Conservation (phyloP, 1,140 invertebrate species). For the Cydia amplana region DNA sequence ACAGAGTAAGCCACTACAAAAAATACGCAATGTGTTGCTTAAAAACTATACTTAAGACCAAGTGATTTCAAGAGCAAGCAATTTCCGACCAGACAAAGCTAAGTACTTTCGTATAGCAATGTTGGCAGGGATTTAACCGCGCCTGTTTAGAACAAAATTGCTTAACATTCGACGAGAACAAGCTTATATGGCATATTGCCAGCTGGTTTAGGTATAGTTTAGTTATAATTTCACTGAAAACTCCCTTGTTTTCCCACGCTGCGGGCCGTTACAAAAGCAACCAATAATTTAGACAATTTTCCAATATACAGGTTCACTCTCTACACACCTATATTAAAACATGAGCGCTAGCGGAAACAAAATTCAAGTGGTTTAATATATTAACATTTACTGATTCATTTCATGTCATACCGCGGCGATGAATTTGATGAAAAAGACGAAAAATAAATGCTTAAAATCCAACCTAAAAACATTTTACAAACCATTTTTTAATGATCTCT, state of each 20-base stretch:
- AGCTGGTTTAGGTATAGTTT: constrained; percentile 35
- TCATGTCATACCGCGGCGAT: too few species aligned
- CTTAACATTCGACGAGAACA: constrained; percentile 19
- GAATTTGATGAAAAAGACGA: neutral
- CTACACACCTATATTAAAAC: constrained; percentile 37
- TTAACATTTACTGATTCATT: too few species aligned
- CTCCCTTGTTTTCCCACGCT: constrained; percentile 67
- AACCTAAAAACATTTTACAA: too few species aligned
- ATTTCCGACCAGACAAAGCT: neutral
- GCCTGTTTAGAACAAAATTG: constrained; percentile 7
- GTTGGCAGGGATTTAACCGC: neutral
- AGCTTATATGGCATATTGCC: constrained; percentile 15
- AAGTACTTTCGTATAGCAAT: neutral
- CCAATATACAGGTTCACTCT: constrained; percentile 52
- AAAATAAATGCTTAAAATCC: neutral
- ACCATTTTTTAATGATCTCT: too few species aligned
- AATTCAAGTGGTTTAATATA: neutral
- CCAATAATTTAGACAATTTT: constrained; percentile 76
- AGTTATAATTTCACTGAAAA: constrained; percentile 58
- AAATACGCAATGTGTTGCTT: too few species aligned
- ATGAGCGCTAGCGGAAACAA: constrained; percentile 34
- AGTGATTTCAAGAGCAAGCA: too few species aligned
- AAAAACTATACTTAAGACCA: too few species aligned
- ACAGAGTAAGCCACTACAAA: too few species aligned
- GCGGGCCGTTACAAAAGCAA: constrained; percentile 56